Conservation (phyloP, 2,113 vertebrate genomes). For the Parus major region DNA sequence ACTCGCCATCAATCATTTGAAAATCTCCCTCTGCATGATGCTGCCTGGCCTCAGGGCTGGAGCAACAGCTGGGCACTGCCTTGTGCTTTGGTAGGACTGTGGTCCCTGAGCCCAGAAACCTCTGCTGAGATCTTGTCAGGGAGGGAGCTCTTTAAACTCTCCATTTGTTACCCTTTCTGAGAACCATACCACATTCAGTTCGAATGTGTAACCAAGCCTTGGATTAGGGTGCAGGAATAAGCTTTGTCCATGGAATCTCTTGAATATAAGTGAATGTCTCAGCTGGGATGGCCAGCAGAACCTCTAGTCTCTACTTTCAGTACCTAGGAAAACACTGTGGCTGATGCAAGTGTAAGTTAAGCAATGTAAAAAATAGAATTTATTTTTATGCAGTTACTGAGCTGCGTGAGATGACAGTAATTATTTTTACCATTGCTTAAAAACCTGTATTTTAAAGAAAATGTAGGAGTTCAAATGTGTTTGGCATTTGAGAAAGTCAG, state of each 20-base stretch:
- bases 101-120: background rate
- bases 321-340: background rate
- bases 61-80: background rate
- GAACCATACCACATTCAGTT: background rate
- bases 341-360: background rate
- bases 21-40: background rate
- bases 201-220: background rate
- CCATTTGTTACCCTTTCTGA: background rate
- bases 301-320: background rate
- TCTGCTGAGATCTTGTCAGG: background rate
- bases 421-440: constrained; percentile 20
- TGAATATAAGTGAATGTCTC: background rate
- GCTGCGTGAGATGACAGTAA: background rate
- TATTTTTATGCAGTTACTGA: background rate
- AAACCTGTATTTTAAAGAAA: constrained; percentile 4
- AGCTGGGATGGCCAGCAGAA: background rate
- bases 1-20: background rate
- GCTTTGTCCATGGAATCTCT: background rate
- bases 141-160: background rate
- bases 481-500: background rate
- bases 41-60: background rate
- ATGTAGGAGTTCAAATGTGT: constrained; percentile 10
- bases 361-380: background rate
- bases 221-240: accelerated
- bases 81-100: background rate